Evolutionary conservation across 2,113 vertebrate species (phyloP), one percentile per base, ranked within the genome.

Genomic region (Thamnaconus septentrionalis): DNA sequence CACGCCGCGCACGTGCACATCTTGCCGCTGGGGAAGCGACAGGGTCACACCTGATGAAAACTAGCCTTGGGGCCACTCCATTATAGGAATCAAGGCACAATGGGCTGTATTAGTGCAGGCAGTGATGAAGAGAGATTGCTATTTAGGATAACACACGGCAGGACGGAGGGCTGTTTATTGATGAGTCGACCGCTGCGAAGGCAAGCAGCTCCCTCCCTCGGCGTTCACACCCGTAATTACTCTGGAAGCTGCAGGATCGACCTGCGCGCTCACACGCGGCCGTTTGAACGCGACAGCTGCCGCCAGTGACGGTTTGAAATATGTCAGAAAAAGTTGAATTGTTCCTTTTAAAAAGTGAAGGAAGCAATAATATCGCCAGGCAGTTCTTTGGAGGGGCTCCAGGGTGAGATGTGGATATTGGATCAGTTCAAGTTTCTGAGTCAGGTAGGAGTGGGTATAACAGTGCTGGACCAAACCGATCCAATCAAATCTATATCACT

Each of bases 1-100:
- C 18, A 2, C 18, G 18, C 18, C 18, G 18, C 18, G 18, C 18
- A 31, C 18, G 18, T 31, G 18, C 18, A 2, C 18, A 31, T 86
- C 85, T 83, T 64, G 67, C 69, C 4, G 59, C 66, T 3, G 55
- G 78, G 85, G 82, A 79, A 74, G 75, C 68, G 83, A 79, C 72
- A 70, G 79, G 76, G 82, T 76, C 75, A 69, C 56, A 54, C 55
- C 57, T 75, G 76, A 82, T 74, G 77, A 78, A 73, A 78, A 75
- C 50, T 69, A 54, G 63, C 79, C 66, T 64, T 53, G 41, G 59
- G 75, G 63, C 56, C 51, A 31, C 69, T 80, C 65, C 44, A 79
- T 85, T 79, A 73, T 18, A 72, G 53, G 82, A 70, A 74, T 82
- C 60, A 63, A 45, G 53, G 48, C 54, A 42, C 60, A 76, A 81